A percentile compares a stretch with the other conserved stretches of the same genome.
Evolutionary conservation across 1,140 invertebrate species (phyloP).

Genomic region (Yoshiicerus persimilis): DNA sequence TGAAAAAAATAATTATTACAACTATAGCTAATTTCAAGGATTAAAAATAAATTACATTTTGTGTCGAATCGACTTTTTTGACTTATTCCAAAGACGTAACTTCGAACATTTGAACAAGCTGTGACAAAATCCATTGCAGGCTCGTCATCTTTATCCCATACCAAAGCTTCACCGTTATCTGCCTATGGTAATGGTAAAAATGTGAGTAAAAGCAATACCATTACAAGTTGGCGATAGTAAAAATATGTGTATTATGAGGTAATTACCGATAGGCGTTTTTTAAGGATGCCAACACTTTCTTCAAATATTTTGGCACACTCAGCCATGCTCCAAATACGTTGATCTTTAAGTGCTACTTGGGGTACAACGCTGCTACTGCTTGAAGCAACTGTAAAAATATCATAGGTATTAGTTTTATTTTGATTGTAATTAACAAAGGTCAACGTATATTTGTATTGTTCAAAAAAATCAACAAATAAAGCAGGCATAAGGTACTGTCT

Average conservation of each 20-base stretch:
- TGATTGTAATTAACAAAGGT: too few relatives aligned
- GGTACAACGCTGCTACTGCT: slow-evolving; percentile 52
- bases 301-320: slow-evolving; percentile 77
- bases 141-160: slow-evolving; percentile 98
- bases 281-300: slow-evolving; percentile 68
- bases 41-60: slow-evolving; percentile 74
- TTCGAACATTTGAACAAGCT: slow-evolving; percentile 88
- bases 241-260: too few relatives aligned
- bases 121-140: slow-evolving; percentile 95
- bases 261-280: slow-evolving; percentile 61
- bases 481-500: too few relatives aligned
- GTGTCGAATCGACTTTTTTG: slow-evolving; percentile 89
- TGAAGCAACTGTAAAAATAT: slow-evolving; percentile 55
- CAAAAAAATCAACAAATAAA: too few relatives aligned
- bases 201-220: background rate
- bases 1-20: too few relatives aligned
- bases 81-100: slow-evolving; percentile 86
- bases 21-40: background rate
- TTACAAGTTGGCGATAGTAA: background rate
- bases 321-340: slow-evolving; percentile 77
- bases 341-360: slow-evolving; percentile 63
- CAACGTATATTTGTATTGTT: too few relatives aligned
- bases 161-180: slow-evolving; percentile 68
- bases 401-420: slow-evolving; percentile 18
- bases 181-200: background rate